Base-by-base conservation (phyloP, 2,888 invertebrate species). In the Tanytarsus gracilentus region DNA sequence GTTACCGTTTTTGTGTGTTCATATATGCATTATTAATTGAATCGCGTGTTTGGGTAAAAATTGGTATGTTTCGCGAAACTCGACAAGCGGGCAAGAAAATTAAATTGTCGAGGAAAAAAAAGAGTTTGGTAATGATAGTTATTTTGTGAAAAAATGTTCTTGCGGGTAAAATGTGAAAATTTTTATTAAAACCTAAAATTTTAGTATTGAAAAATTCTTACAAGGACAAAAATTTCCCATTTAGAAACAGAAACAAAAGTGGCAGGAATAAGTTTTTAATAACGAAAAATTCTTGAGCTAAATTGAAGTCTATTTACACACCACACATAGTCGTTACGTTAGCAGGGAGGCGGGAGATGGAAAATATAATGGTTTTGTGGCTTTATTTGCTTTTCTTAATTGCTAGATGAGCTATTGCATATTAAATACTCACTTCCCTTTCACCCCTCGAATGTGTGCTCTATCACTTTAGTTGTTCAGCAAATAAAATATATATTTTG, bases 41-140 rank as follows among this genome's bases (percentile, higher is more conserved):
- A 44, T 44, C 44, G 44, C 44, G 44, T 44, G 44, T 44, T 44
- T n/a, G n/a, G n/a, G n/a, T n/a, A n/a, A n/a, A n/a, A n/a, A n/a
- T n/a, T n/a, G n/a, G n/a, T n/a, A n/a, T n/a, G n/a, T n/a, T n/a
- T n/a, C n/a, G n/a, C n/a, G n/a, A n/a, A n/a, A n/a, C n/a, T n/a
- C n/a, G n/a, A n/a, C n/a, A n/a, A n/a, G n/a, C n/a, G n/a, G n/a
- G n/a, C n/a, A n/a, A n/a, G 16, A 36, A 36, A 14, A 16, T n/a
- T 14, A 14, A 36, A 3, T 14, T 11, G 14, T 36, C 14, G n/a
- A 36, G 36, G 36, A 14, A 33, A 4, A 33, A 33, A 33, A 33
- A 33, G 14, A 33, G 16, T 6, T 36, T 36, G 16, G 16, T 36
- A 36, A 36, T 36, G 36, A 36, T 36, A 36, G 36, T 16, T 14